A percentile compares a stretch with the other conserved stretches of the same genome.
phyloP scores from a whole-genome alignment of 2,888 invertebrate species.

The Drosophila suboccidentalis region DNA sequence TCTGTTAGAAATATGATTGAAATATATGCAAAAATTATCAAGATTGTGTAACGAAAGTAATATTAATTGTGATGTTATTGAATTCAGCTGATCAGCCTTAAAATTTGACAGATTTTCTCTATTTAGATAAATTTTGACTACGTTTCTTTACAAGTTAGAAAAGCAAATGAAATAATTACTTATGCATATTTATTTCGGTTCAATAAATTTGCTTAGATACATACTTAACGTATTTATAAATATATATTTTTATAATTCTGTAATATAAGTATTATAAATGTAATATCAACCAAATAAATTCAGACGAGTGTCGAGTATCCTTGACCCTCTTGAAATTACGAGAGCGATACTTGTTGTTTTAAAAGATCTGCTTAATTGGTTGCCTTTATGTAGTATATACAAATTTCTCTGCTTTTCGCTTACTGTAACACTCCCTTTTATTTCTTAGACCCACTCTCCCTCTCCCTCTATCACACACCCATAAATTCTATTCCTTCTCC shows the following conservation, averaged over 20 bases:
- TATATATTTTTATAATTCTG: no score
- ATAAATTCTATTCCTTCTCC: not conserved
- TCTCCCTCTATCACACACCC: not conserved
- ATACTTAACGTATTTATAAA: no score
- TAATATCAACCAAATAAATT: not conserved
- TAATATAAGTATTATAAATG: not conserved
- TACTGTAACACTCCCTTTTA: not conserved
- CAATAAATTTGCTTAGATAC: no score
- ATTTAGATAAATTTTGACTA: no score
- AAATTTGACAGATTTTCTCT: no score
- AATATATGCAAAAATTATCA: not conserved
- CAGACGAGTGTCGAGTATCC: not conserved
- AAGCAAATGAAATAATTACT: no score
- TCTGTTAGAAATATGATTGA: not conserved
- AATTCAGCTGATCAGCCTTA: no score
- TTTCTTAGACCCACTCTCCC: no score
- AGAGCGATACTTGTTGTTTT: not conserved
- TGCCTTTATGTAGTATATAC: not conserved
- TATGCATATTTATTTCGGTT: not conserved
- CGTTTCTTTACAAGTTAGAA: no score
- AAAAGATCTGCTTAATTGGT: conserved; percentile 6
- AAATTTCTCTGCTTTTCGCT: not conserved
- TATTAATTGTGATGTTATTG: not conserved
- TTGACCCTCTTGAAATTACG: not conserved
- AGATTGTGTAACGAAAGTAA: not conserved